Percentiles rank a stretch among this genome's conserved stretches.
Conservation (phyloP, 2,888 invertebrate genomes). For the Phyto melanocephala region DNA sequence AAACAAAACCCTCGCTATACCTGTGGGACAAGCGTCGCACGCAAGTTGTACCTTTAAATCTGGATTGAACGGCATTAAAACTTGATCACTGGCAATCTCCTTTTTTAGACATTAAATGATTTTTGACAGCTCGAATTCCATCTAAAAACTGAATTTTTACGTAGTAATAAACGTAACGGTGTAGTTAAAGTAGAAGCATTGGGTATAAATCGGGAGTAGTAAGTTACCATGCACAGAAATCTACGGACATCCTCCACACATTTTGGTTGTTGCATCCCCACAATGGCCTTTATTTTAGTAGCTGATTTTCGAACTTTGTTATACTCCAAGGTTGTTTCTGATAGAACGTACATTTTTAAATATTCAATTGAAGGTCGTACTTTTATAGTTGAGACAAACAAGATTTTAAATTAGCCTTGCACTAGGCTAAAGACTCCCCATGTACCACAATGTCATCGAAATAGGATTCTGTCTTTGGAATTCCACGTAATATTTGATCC, state of each 20-base stretch:
- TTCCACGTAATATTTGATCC: too few relatives aligned
- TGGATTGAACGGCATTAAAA: too few relatives aligned
- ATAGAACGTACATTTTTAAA: neutral
- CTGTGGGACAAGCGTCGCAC: neutral
- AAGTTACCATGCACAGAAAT: neutral
- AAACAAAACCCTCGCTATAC: neutral
- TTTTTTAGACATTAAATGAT: neutral
- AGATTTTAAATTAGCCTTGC: neutral
- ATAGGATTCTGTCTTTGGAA: slow-evolving; percentile 18
- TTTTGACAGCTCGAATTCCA: too few relatives aligned
- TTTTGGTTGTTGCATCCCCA: neutral
- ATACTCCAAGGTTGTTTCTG: neutral
- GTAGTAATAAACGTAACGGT: neutral
- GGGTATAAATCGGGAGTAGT: neutral
- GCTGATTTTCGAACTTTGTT: neutral
- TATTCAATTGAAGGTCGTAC: slow-evolving; percentile 35
- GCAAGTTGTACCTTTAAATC: neutral
- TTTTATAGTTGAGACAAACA: neutral
- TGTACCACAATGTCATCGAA: slow-evolving; percentile 16
- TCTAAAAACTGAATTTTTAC: neutral
- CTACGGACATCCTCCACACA: neutral
- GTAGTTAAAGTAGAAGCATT: neutral
- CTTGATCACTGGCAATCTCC: neutral
- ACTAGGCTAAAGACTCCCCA: neutral
- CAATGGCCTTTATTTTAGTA: neutral